Evolutionary conservation across 2,113 vertebrate genomes (phyloP).

Genomic region (Gopherus flavomarginatus): DNA sequence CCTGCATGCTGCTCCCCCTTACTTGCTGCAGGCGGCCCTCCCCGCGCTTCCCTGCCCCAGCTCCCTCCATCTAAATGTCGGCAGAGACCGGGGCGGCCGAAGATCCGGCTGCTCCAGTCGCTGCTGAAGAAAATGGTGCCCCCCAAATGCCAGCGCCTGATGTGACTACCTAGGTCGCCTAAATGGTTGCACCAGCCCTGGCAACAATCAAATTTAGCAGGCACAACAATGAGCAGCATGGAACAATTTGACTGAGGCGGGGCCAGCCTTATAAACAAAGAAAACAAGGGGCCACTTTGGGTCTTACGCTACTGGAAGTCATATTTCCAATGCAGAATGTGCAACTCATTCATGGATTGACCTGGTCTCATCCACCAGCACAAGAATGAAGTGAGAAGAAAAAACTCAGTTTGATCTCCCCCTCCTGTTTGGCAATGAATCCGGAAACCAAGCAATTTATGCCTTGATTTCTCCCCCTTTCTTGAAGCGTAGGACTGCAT

Average conservation of each 20-base stretch:
- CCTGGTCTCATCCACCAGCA: neutral
- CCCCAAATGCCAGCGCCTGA: too few species aligned
- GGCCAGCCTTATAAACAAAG: neutral
- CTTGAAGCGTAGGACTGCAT: neutral
- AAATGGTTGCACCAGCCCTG: neutral
- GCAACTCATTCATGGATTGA: neutral
- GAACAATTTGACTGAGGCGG: neutral
- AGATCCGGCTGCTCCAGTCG: too few species aligned
- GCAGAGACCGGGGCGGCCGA: too few species aligned
- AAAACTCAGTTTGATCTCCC: neutral
- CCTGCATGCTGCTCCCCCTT: too few species aligned
- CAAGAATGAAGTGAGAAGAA: accelerated
- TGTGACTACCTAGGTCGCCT: too few species aligned
- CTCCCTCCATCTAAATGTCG: too few species aligned
- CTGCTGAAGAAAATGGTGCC: too few species aligned
- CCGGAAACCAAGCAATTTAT: neutral
- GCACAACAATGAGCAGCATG: neutral
- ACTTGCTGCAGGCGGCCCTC: too few species aligned
- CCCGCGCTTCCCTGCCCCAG: too few species aligned
- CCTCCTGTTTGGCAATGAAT: neutral
- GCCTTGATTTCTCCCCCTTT: neutral
- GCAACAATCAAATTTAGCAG: neutral
- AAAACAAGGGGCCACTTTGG: neutral
- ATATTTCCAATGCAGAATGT: neutral
- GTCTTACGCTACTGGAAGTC: neutral